Percentiles rank a stretch among this genome's conserved stretches.
These are phyloP conservation scores for Cephus runcator DNA, from an alignment of 2,888 invertebrate genomes.

Conservation along the genomic window DNA sequence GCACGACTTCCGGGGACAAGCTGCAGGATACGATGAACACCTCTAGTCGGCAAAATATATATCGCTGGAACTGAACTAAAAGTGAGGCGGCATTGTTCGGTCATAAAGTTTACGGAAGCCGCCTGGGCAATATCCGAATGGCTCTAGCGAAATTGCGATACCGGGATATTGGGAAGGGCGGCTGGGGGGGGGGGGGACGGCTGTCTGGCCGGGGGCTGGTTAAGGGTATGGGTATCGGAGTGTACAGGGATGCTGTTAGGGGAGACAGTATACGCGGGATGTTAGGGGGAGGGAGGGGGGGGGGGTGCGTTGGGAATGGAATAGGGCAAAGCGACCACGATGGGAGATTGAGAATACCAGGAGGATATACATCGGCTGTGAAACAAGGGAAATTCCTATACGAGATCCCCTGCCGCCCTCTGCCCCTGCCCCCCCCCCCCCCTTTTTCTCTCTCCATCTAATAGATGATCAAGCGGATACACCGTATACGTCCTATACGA, in stretches of 20 bases:
- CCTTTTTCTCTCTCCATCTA: not conserved
- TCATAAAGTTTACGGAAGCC: constrained; percentile 38
- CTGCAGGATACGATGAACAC: not conserved
- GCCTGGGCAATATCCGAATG: constrained; percentile 36
- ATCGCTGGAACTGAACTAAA: constrained; percentile 16
- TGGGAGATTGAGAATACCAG: not conserved
- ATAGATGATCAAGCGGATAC: not conserved
- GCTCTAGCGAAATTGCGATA: constrained; percentile 33
- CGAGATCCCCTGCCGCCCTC: not conserved
- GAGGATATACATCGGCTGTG: not conserved
- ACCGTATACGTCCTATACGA: not conserved
- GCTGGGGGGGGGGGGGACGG: not conserved
- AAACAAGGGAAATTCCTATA: not conserved
- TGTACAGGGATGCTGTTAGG: not conserved
- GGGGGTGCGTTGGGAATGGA: not conserved
- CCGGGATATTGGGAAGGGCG: constrained; percentile 18
- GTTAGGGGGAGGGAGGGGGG: too few relatives aligned
- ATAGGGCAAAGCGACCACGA: not conserved
- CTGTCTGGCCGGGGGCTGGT: not conserved
- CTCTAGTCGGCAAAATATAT: constrained; percentile 1
- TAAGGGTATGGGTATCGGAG: not conserved
- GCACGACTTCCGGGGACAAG: not conserved
- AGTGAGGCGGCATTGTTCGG: constrained; percentile 36
- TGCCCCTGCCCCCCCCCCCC: too few relatives aligned
- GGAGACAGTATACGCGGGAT: not conserved